Conservation (phyloP, 2,888 invertebrate genomes). For the Myopa tessellatipennis region DNA sequence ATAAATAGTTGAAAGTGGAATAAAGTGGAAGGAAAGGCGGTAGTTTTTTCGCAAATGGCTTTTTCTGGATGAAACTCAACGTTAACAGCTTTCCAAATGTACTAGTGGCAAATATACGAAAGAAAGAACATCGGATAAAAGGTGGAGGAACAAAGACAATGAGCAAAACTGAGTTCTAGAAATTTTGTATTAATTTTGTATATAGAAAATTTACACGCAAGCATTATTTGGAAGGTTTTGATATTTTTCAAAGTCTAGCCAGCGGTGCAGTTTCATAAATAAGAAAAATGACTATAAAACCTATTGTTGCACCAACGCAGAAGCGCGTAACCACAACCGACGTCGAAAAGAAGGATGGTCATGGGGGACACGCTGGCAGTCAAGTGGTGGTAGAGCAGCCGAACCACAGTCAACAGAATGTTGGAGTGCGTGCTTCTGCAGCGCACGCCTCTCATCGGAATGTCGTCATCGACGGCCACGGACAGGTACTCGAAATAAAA, state of each 20-base stretch:
- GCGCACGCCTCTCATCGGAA: conserved; percentile 57
- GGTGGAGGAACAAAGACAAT: neutral
- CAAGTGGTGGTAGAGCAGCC: conserved; percentile 52
- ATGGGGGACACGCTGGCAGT: conserved; percentile 46
- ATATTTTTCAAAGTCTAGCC: neutral
- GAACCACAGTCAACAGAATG: conserved; percentile 39
- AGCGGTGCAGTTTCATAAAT: neutral
- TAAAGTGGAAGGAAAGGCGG: neutral
- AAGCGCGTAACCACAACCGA: conserved; percentile 56
- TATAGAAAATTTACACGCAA: conserved; percentile 13
- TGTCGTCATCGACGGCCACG: conserved; percentile 63
- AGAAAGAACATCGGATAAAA: neutral
- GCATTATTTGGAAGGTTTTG: neutral
- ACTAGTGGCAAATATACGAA: neutral
- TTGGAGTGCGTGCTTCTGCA: conserved; percentile 45
- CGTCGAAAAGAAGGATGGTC: conserved; percentile 57
- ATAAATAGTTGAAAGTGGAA: neutral
- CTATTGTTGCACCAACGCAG: conserved; percentile 58
- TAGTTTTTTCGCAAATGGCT: neutral
- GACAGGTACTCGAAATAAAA: conserved; percentile 53
- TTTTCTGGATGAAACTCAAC: neutral
- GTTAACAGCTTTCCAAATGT: neutral
- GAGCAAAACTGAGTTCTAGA: neutral
- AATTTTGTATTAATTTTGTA: neutral
- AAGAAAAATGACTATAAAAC: conserved; percentile 65